Evolutionary conservation across 2,797 vertebrate species (phyloP).

Genomic region (Pangasius larnaudii): DNA sequence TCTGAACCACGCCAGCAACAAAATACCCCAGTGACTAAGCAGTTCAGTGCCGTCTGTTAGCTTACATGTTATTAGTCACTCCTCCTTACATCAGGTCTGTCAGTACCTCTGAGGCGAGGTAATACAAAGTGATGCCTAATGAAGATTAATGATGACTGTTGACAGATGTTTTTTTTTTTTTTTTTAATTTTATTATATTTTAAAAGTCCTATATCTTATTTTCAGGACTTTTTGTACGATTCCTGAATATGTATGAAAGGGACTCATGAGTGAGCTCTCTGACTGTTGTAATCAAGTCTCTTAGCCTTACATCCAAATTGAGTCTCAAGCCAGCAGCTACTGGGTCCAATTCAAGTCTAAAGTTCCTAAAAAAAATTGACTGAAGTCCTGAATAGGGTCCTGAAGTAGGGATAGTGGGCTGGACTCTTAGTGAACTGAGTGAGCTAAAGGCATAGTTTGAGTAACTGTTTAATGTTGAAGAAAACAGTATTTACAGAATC

Average conservation of each 20-base stretch:
- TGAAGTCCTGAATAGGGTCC: background rate
- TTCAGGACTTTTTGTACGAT: background rate
- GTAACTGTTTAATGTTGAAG: background rate
- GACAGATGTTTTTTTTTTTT: conserved; percentile 11
- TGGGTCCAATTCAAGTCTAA: background rate
- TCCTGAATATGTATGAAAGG: background rate
- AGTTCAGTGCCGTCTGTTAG: conserved; percentile 25
- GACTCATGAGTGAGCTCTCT: background rate
- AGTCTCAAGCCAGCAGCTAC: background rate
- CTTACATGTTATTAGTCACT: conserved; percentile 37
- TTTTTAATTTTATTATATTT: background rate
- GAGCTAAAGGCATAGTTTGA: background rate
- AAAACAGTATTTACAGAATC: background rate
- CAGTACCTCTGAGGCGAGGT: background rate
- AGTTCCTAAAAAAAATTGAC: background rate
- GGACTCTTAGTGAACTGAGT: background rate
- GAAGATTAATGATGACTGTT: conserved; percentile 37
- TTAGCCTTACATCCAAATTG: background rate
- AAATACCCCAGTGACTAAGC: conserved; percentile 31
- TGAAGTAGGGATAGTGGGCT: background rate
- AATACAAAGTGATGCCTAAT: conserved; percentile 20
- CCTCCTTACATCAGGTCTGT: conserved; percentile 27
- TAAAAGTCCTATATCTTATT: background rate
- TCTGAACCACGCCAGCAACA: conserved; percentile 5
- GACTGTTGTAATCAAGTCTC: background rate